Evolutionary conservation across 2,797 vertebrate genomes (phyloP).

Genomic region (Mormyrops boulengeri): DNA sequence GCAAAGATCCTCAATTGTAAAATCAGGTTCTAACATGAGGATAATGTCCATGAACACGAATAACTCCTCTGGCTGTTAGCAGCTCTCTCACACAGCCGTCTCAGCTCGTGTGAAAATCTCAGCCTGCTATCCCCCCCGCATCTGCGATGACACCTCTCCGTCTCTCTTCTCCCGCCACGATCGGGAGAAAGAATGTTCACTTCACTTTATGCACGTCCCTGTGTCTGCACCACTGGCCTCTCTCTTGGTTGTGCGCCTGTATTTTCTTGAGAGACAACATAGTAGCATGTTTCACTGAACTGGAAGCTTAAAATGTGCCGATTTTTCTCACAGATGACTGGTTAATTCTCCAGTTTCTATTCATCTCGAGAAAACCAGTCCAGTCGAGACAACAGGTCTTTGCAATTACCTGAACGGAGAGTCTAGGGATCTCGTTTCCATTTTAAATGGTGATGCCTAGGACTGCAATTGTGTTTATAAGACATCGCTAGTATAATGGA

Average conservation of each 20-base stretch:
- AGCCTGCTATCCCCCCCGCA: not conserved
- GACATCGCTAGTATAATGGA: not conserved
- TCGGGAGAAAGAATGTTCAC: not conserved
- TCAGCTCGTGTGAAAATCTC: not conserved
- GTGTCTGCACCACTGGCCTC: not conserved
- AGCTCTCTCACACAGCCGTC: not conserved
- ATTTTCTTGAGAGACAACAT: not conserved
- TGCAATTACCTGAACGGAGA: not conserved
- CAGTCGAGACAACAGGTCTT: not conserved
- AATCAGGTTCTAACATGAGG: not conserved
- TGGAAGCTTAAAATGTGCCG: not conserved
- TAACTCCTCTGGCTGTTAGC: not conserved
- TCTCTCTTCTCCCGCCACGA: not conserved
- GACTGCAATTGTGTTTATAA: not conserved
- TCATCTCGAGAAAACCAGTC: not conserved
- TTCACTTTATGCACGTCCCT: not conserved
- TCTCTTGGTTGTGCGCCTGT: not conserved
- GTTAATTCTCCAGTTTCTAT: not conserved
- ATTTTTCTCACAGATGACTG: not conserved
- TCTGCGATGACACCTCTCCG: not conserved
- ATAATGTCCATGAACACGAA: not conserved
- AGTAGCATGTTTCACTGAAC: not conserved
- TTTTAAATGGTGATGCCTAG: not conserved
- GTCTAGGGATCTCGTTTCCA: not conserved
- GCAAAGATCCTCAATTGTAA: not conserved